Evolutionary conservation across 2,113 vertebrate genomes (phyloP), one percentile per base, ranked within the genome.

Genomic region (Gymnobelideus leadbeateri): DNA sequence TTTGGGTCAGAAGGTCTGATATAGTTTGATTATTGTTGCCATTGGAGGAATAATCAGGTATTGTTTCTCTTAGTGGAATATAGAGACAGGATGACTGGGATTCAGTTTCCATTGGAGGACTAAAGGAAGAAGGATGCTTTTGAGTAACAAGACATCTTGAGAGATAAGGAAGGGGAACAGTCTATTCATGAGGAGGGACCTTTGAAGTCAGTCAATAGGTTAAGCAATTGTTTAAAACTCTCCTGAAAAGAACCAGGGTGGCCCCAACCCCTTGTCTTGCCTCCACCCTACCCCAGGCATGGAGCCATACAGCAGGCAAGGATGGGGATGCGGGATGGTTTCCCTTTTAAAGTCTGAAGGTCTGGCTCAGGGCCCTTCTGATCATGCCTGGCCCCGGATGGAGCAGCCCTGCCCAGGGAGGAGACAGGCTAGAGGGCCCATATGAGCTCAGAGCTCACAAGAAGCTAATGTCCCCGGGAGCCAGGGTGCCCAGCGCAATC

Each of bases 391-490:
- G n/a, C 68, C 68, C 68, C 19, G 68, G 68, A 84, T 84, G 68
- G 68, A 84, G 68, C 68, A 84, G 68, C 68, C 68, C 68, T 84
- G 68, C 68, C 68, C 68, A 84, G n/a, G 68, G 68, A 84, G 68
- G 61, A 77, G 61, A 16, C 14, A 77, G 61, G n/a, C 68, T n/a
- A 84, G n/a, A 84, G n/a, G 68, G 68, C 68, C 68, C 21, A 16
- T 84, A 84, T 84, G 68, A 84, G 68, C 68, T 84, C 68, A 84
- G 68, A 84, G n/a, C 68, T 84, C n/a, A 84, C 68, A 84, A 84
- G 68, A 84, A 84, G 68, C 68, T n/a, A 43, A 84, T 84, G 68
- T 84, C 68, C n/a, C 68, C 6, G 68, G 68, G 68, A 84, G 68
- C 68, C 68, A 84, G 68, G n/a, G 68, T 43, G n/a, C 68, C n/a